Percentiles rank a stretch among this genome's conserved stretches.
Conservation (phyloP, 2,113 vertebrate species). For the Proterorhinus semilunaris region DNA sequence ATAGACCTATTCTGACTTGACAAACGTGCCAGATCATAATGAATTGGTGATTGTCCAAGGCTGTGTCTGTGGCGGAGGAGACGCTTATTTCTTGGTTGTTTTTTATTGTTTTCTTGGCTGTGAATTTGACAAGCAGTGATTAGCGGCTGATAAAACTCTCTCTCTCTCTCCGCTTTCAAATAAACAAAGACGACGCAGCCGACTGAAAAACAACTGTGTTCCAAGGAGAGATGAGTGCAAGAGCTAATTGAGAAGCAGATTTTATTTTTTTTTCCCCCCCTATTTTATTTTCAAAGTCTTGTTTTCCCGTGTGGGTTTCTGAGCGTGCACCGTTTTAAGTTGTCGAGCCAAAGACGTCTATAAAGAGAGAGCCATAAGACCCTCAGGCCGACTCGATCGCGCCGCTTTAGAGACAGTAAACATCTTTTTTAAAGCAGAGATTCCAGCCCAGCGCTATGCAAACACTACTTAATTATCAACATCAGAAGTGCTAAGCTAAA, state of each 20-base stretch:
- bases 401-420: conserved; percentile 67
- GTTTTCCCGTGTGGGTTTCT: conserved; percentile 42
- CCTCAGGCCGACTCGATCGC: conserved; percentile 64
- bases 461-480: conserved; percentile 74
- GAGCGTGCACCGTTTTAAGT: conserved; percentile 37
- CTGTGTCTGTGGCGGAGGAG: conserved; percentile 55
- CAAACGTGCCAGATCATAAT: conserved; percentile 21
- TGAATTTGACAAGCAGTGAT: conserved; percentile 66
- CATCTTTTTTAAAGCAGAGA: conserved; percentile 65
- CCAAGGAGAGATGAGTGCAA: conserved; percentile 59
- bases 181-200: conserved; percentile 67
- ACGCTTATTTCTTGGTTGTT: conserved; percentile 51
- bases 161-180: conserved; percentile 6
- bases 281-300: conserved; percentile 45
- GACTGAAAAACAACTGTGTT: conserved; percentile 63
- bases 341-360: conserved; percentile 36
- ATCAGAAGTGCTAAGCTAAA: conserved; percentile 64
- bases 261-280: conserved; percentile 3
- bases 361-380: conserved; percentile 42
- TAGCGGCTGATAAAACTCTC: conserved; percentile 62
- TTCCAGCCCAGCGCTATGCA: conserved; percentile 52
- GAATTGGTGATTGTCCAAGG: conserved; percentile 61
- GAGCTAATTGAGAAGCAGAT: conserved; percentile 72
- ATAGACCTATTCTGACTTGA: not conserved
- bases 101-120: conserved; percentile 26